Evolutionary conservation across 2,113 vertebrate genomes (phyloP).

Genomic region (Tringa solitaria): DNA sequence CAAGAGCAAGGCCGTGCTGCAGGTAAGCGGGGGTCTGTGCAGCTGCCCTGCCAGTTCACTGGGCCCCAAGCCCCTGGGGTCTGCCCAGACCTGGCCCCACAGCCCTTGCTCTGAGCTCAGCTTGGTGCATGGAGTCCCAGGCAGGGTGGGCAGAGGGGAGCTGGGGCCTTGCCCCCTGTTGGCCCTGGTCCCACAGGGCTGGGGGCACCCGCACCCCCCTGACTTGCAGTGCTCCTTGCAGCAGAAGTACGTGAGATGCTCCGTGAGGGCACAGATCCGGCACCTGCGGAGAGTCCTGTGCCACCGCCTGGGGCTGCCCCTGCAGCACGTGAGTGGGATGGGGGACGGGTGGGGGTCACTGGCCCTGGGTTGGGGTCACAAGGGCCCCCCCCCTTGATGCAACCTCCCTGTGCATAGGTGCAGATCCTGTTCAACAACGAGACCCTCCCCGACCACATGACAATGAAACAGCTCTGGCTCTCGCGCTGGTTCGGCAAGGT

Average conservation of each 20-base stretch:
- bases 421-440: conserved; percentile 78
- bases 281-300: conserved; percentile 92
- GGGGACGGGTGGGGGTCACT: rapidly evolving
- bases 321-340: conserved; percentile 82
- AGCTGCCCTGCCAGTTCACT: neutral
- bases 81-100: neutral
- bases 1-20: conserved; percentile 86
- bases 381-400: neutral
- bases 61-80: neutral
- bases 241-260: conserved; percentile 96
- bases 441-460: conserved; percentile 80
- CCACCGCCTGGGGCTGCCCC: conserved; percentile 86
- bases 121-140: neutral
- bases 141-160: neutral
- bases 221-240: conserved; percentile 6
- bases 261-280: conserved; percentile 89
- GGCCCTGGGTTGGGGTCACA: rapidly evolving
- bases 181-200: rapidly evolving
- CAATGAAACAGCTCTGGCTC: conserved; percentile 82
- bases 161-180: rapidly evolving
- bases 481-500: conserved; percentile 82
- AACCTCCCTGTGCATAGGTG: conserved; percentile 15
- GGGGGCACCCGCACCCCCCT: neutral
- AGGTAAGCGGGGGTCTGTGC: conserved; percentile 75
- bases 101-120: neutral